Evolutionary conservation across 2,113 vertebrate species (phyloP).

Genomic region (Phodopus roborovskii): DNA sequence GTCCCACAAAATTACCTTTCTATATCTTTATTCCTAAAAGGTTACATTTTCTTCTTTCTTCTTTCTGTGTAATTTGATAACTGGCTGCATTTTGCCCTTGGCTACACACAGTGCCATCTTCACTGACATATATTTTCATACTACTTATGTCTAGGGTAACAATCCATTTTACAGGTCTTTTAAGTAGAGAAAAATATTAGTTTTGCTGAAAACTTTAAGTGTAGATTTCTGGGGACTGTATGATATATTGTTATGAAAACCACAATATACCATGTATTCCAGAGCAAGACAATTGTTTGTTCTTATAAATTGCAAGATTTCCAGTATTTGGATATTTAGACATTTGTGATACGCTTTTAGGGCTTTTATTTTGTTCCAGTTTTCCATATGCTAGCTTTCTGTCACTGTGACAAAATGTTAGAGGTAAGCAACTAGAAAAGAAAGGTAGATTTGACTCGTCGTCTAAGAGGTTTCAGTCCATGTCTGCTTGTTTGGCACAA

Average conservation of each 20-base stretch:
- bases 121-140: neutral
- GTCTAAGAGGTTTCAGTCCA: neutral
- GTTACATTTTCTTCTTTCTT: conserved; percentile 31
- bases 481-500: neutral
- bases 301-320: neutral
- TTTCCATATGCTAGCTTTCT: neutral
- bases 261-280: neutral
- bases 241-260: neutral
- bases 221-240: neutral
- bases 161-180: neutral
- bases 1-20: neutral
- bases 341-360: neutral
- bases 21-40: neutral
- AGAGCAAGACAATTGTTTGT: neutral
- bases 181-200: neutral
- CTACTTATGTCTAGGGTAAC: neutral
- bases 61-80: neutral
- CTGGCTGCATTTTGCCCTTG: neutral
- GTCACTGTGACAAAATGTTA: neutral
- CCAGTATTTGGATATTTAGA: neutral
- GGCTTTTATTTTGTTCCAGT: neutral
- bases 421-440: neutral
- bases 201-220: neutral
- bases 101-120: neutral
- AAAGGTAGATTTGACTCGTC: neutral